Evolutionary conservation across 2,888 invertebrate species (phyloP).

Genomic region (Atethmia centrago): DNA sequence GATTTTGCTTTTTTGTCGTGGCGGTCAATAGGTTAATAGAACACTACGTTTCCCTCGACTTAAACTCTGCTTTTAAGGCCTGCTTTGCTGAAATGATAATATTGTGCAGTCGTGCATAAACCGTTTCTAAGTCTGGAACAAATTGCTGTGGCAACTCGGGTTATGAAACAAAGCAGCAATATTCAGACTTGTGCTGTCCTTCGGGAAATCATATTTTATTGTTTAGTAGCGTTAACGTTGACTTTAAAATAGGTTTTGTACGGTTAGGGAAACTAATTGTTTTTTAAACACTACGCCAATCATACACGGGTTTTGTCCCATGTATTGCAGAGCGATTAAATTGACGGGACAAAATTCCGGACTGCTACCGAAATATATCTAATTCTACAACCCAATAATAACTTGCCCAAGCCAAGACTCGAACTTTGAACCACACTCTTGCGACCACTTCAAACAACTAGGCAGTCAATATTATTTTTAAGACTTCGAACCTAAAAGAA

Average conservation of each 20-base stretch:
- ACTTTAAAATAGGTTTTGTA: background rate
- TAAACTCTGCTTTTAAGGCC: background rate
- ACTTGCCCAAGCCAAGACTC: background rate
- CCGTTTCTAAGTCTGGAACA: slow-evolving; percentile 9
- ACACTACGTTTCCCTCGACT: background rate
- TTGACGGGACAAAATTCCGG: background rate
- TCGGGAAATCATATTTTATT: slow-evolving; percentile 38
- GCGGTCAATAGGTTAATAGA: no score
- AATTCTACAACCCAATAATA: background rate
- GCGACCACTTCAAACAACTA: no score
- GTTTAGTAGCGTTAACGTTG: background rate
- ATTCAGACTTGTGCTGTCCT: background rate
- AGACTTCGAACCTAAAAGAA: no score
- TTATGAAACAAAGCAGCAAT: slow-evolving; percentile 10
- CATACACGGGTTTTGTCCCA: no score
- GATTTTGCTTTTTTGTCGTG: no score
- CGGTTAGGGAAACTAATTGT: no score
- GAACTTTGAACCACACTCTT: background rate
- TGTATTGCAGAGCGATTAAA: background rate
- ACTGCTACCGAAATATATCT: background rate
- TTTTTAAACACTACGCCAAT: no score
- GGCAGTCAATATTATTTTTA: no score
- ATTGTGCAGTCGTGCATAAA: slow-evolving; percentile 4
- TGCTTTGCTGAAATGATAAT: background rate
- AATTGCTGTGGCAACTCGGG: slow-evolving; percentile 25